These are phyloP conservation scores for Fundulus diaphanus DNA, from an alignment of 2,797 vertebrate genomes.

Conservation along the genomic window DNA sequence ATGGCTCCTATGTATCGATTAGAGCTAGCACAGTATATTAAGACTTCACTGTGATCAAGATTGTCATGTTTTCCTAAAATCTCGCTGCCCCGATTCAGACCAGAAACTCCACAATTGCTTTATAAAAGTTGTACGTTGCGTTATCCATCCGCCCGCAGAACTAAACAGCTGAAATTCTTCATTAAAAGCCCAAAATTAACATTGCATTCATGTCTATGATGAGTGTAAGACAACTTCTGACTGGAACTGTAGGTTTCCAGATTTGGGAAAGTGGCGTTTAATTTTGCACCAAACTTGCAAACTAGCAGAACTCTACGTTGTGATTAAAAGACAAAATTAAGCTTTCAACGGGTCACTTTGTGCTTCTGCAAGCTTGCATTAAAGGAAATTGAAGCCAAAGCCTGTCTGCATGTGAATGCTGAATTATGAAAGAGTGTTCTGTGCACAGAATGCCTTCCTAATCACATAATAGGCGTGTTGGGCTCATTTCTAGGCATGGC, in stretches of 20 bases:
- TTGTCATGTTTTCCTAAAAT: neutral
- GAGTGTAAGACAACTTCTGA: neutral
- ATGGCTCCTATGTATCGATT: neutral
- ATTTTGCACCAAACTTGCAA: neutral
- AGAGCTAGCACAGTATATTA: neutral
- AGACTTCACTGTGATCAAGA: neutral
- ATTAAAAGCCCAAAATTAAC: neutral
- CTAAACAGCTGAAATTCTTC: neutral
- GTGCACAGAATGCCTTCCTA: neutral
- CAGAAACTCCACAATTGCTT: neutral
- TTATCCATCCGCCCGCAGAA: neutral
- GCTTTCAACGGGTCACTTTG: neutral
- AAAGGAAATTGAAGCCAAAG: conserved; percentile 4
- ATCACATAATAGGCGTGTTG: neutral
- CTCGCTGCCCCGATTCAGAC: neutral
- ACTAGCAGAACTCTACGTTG: neutral
- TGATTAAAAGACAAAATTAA: neutral
- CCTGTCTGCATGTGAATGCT: neutral
- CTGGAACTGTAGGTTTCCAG: neutral
- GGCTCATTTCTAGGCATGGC: neutral
- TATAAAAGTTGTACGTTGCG: neutral
- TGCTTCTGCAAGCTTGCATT: neutral
- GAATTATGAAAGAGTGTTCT: neutral
- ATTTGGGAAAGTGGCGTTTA: neutral
- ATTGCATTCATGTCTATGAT: neutral